Evolutionary conservation across 1,140 invertebrate genomes (phyloP).

Genomic region (Drosophila melanogaster): DNA sequence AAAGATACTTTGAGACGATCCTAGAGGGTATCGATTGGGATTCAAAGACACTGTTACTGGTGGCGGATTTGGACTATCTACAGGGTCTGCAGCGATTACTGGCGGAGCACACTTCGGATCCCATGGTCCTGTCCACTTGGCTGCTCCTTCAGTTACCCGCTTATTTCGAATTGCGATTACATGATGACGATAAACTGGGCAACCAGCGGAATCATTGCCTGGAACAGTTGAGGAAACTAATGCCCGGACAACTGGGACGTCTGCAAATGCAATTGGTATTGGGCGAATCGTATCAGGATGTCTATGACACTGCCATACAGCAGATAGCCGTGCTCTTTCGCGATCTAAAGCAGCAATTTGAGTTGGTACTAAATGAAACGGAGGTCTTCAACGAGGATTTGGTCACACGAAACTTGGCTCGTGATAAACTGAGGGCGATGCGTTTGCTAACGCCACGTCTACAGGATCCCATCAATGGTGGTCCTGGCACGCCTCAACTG

Average conservation of each 20-base stretch:
- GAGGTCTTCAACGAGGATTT: constrained; percentile 57
- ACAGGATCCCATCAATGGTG: neutral
- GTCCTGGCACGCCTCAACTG: neutral
- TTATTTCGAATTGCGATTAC: constrained; percentile 63
- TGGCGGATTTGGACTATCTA: constrained; percentile 67
- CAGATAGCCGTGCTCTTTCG: constrained; percentile 45
- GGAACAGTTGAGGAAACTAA: constrained; percentile 51
- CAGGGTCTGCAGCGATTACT: constrained; percentile 38
- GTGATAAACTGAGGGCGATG: constrained; percentile 68
- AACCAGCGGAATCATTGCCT: constrained; percentile 58
- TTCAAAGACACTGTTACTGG: constrained; percentile 39
- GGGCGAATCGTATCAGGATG: constrained; percentile 24
- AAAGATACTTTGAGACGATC: constrained; percentile 50
- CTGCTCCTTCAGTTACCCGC: constrained; percentile 66
- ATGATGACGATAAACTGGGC: constrained; percentile 46
- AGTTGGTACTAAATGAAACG: constrained; percentile 54
- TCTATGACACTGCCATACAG: constrained; percentile 3
- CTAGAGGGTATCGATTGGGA: constrained; percentile 36
- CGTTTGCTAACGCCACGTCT: constrained; percentile 47
- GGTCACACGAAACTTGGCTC: constrained; percentile 33
- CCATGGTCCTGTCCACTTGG: constrained; percentile 57
- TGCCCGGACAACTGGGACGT: constrained; percentile 53
- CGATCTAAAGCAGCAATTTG: constrained; percentile 62
- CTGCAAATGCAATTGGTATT: constrained; percentile 51
- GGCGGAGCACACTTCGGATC: neutral